Base-by-base conservation (phyloP, 92 coral and sea anemone species). In the Montipora capitata region DNA sequence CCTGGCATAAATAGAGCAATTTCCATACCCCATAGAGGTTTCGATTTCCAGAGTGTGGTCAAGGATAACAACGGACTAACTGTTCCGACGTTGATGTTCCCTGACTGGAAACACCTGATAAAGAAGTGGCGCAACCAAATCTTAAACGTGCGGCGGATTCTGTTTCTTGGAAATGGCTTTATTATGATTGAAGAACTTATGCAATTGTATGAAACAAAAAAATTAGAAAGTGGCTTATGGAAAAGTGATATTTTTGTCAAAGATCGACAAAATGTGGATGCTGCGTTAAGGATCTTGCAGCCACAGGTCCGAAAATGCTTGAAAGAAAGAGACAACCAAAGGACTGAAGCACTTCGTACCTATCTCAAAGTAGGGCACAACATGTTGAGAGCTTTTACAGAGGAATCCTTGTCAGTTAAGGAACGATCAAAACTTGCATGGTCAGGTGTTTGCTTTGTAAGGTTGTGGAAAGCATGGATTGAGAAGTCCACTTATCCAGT, bases 111-210 rank as follows among this genome's bases (percentile, higher is more conserved):
- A 66, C 85, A 87, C 78, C 74, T 87, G 39, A 48, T 57, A 49
- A 78, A 87, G 63, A 87, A 87, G 63, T 87, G 91, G 91, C 27
- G 91, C 40, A 87, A 87, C 72, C 91, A 79, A 79, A 70, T 87
- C 12, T 67, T 78, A 40, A 87, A 87, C 62, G 80, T 87, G 13
- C 71, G 74, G 61, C 79, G 91, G 18, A 6, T 87, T 54, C 79
- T 86, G n/a, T 44, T 86, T 43, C 67, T 78, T 38, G 85, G 85
- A 87, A 79, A 87, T 12, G 86, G 77, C 27, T 72, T 72, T 7
- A 39, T 72, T 16, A 73, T 73, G 78, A 39, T 76, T n/a, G 88
- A 83, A 20, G 78, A 83, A 49, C 66, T 83, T 15, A 82, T 82
- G 87, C 15, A 59, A 54, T 38, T 59, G 40, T 82, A 70, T 41